phyloP scores from a whole-genome alignment of 2,888 invertebrate genomes.

The Tipula confusa region DNA sequence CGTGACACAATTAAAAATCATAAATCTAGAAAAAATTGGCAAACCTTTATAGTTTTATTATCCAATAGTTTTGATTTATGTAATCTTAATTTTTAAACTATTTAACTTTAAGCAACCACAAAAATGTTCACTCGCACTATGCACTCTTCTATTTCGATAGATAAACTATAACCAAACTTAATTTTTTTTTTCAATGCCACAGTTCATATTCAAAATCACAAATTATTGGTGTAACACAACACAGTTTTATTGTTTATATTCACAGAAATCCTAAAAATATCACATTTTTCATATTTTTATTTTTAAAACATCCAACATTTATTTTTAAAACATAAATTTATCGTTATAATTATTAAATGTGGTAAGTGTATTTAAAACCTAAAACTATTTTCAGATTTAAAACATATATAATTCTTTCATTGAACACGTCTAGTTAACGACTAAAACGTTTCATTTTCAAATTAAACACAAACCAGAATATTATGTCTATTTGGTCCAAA shows the following conservation, averaged over 20 bases:
- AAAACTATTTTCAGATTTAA: not conserved
- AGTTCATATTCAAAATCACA: not conserved
- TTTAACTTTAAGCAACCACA: not conserved
- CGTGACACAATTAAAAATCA: not conserved
- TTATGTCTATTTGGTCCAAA: not conserved
- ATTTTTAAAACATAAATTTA: not conserved
- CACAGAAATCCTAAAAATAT: constrained; percentile 25
- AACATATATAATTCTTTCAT: not conserved
- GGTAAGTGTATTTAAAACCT: not conserved
- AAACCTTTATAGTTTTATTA: not conserved
- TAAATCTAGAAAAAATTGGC: not conserved
- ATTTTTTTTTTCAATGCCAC: not conserved
- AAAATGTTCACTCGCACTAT: not conserved
- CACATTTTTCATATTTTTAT: not conserved
- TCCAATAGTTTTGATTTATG: not conserved
- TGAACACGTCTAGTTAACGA: not conserved
- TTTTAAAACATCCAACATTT: not conserved
- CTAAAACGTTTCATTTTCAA: not conserved
- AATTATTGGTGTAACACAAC: not conserved
- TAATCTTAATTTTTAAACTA: not conserved
- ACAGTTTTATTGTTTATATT: not conserved
- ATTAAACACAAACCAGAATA: not conserved
- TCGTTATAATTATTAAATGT: not conserved
- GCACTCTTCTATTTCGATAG: not conserved
- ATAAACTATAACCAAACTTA: not conserved